Evolutionary conservation across 2,797 vertebrate species (phyloP), one percentile per base, ranked within the genome.

Genomic region (Muscicapa striata): DNA sequence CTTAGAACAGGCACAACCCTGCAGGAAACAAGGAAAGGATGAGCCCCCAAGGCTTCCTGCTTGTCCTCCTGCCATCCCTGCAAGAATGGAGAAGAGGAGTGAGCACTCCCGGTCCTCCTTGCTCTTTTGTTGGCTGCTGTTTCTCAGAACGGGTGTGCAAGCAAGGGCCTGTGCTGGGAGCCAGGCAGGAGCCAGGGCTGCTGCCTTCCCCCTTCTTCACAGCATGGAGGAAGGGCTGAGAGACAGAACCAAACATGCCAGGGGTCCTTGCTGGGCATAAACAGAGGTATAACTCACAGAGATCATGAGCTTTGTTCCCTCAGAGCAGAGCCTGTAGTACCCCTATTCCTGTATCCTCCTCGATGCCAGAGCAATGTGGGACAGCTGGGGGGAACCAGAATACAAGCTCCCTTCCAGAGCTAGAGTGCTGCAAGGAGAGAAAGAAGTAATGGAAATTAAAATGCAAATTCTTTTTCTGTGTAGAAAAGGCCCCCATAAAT

Each of bases 401-500:
- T 13, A 6, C 1, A 8, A 74, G 41, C 73, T 82, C 36, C 23
- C 41, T 92, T 91, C 84, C 45, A 69, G 88, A 68, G 67, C 85
- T 93, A 72, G 67, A 92, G 46, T 2, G 3, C 84, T 87, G 49
- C 2, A 1, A 74, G 84, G 48, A 91, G 91, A 91, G 43, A 85
- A 89, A 59, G 41, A 32, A 95, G 81, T 96, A 97, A 97, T 96
- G 89, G 72, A 97, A 96, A 97, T 91, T 94, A 96, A 97, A 97
- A 97, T 97, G 97, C 96, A 97, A 97, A 97, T 97, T 96, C 85
- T 91, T 95, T 75, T 92, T 91, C 91, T 83, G 82, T 89, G 72
- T 89, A 95, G 93, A 95, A 92, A 93, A 96, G 90, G 96, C 93
- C 95, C 92, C 90, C 93, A 96, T 97, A 97, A 97, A 97, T 98